Percentiles rank a stretch among this genome's conserved stretches.
These are phyloP conservation scores for Cepaea nemoralis DNA, from an alignment of 1,140 invertebrate genomes.

Conservation along the genomic window DNA sequence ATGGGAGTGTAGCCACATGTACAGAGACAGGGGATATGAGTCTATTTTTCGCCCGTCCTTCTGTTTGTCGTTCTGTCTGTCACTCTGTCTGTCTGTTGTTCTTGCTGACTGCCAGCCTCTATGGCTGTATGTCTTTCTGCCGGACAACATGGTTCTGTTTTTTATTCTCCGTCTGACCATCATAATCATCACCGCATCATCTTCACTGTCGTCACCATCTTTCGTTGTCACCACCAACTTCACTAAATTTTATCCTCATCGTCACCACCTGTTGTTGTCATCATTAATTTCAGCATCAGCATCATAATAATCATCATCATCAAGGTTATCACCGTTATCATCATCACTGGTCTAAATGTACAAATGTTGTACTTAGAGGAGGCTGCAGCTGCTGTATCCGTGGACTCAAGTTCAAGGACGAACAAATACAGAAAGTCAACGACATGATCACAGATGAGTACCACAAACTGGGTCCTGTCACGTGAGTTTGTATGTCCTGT, in stretches of 20 bases:
- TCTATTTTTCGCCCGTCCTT: too few species aligned
- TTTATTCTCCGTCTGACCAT: not conserved
- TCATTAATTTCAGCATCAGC: not conserved
- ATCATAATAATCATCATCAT: not conserved
- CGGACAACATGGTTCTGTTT: not conserved
- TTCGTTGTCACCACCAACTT: too few species aligned
- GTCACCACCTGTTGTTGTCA: too few species aligned
- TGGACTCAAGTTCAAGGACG: not conserved
- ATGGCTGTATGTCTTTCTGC: not conserved
- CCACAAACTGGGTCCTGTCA: conserved; percentile 15
- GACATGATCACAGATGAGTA: conserved; percentile 5
- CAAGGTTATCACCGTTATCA: not conserved
- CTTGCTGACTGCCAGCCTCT: too few species aligned
- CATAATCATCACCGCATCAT: not conserved
- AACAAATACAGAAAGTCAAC: not conserved
- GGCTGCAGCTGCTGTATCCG: too few species aligned
- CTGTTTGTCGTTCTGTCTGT: too few species aligned
- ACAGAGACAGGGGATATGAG: too few species aligned
- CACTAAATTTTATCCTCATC: too few species aligned
- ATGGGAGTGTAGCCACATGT: too few species aligned
- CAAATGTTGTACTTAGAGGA: too few species aligned
- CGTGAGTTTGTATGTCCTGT: too few species aligned
- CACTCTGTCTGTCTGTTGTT: too few species aligned
- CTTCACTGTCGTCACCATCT: not conserved
- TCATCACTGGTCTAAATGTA: not conserved